Conservation (phyloP, 2,888 invertebrate genomes). For the Perdita meconis region DNA sequence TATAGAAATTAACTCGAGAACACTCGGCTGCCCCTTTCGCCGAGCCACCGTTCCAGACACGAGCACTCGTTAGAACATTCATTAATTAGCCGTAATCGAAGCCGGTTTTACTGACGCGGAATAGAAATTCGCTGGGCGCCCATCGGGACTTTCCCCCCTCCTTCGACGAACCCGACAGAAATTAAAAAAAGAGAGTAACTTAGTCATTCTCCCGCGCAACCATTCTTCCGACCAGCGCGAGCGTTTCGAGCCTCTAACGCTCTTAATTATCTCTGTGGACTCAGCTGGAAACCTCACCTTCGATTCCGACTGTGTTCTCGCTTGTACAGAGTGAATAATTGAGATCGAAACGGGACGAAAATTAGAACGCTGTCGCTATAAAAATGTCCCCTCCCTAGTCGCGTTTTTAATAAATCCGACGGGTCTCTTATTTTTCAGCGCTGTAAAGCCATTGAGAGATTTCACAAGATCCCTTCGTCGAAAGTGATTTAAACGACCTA, state of each 20-base stretch:
- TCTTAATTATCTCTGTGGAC: conserved; percentile 65
- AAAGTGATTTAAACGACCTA: not conserved
- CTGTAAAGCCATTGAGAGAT: conserved; percentile 9
- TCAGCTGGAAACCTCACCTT: conserved; percentile 53
- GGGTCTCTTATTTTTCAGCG: not conserved
- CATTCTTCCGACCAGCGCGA: conserved; percentile 47
- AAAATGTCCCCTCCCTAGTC: conserved; percentile 23
- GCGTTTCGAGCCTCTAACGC: conserved; percentile 41
- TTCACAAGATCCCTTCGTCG: not conserved
- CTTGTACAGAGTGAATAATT: conserved; percentile 18
- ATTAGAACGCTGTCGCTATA: conserved; percentile 10
- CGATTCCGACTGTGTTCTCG: conserved; percentile 37
- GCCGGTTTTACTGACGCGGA: conserved; percentile 66
- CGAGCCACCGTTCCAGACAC: conserved; percentile 61
- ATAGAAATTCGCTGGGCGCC: conserved; percentile 60
- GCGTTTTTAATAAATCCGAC: not conserved
- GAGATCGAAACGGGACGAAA: conserved; percentile 15
- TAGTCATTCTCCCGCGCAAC: conserved; percentile 45
- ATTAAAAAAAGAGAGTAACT: conserved; percentile 47
- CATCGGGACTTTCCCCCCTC: conserved; percentile 47
- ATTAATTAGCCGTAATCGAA: conserved; percentile 73
- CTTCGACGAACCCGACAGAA: not conserved
- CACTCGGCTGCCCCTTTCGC: conserved; percentile 70
- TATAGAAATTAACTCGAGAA: conserved; percentile 73
- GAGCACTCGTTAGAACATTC: conserved; percentile 70